These are phyloP conservation scores for Chymomyza costata DNA, from an alignment of 1,140 invertebrate genomes.

Conservation along the genomic window DNA sequence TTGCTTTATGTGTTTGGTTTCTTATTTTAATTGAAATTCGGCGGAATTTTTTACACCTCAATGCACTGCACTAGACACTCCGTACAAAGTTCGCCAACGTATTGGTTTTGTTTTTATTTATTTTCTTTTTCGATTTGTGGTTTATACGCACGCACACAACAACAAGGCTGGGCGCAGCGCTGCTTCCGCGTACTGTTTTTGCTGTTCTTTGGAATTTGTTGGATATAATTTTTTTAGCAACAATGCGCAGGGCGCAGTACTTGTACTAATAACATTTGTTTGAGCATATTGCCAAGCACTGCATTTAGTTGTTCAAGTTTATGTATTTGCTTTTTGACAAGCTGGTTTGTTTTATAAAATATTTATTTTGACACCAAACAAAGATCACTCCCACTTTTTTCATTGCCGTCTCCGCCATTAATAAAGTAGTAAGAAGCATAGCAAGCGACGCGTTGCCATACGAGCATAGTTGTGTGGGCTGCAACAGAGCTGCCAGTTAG, in stretches of 20 bases:
- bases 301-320: constrained; percentile 13
- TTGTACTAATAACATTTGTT: constrained; percentile 20
- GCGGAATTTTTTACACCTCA: constrained; percentile 15
- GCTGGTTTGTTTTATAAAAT: constrained; percentile 1
- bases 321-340: constrained; percentile 12
- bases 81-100: constrained; percentile 57
- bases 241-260: constrained; percentile 10
- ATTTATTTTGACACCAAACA: constrained; percentile 34
- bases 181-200: constrained; percentile 44
- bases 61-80: constrained; percentile 7
- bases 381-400: constrained; percentile 53
- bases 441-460: neutral
- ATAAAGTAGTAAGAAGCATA: neutral
- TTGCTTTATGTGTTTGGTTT: constrained; percentile 9
- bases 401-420: constrained; percentile 41
- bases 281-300: constrained; percentile 49
- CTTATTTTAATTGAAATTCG: constrained; percentile 23
- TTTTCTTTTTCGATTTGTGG: constrained; percentile 17
- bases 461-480: neutral
- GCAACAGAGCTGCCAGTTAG: constrained; percentile 24
- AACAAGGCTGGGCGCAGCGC: too few species aligned
- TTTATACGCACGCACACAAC: constrained; percentile 2
- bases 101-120: constrained; percentile 27
- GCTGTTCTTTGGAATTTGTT: constrained; percentile 29
- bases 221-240: constrained; percentile 22